phyloP scores from a whole-genome alignment of 2,888 invertebrate genomes.

The Ctenicera cuprea region DNA sequence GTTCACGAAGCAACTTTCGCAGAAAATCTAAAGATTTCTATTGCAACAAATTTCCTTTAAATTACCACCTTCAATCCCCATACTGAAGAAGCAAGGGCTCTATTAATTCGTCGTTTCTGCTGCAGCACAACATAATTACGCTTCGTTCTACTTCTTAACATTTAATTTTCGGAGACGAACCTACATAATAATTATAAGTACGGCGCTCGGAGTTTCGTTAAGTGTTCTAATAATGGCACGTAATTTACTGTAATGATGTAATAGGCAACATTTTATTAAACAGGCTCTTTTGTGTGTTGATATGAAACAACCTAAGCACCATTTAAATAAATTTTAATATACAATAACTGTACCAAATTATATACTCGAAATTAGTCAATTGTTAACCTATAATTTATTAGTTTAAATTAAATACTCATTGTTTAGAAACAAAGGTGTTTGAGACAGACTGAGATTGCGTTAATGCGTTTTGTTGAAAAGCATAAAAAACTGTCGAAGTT shows the following conservation, averaged over 20 bases:
- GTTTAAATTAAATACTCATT: too few species aligned
- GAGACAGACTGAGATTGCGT: too few species aligned
- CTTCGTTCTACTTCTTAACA: conserved; percentile 28
- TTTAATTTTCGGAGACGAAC: conserved; percentile 24
- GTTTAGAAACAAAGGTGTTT: too few species aligned
- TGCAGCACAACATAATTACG: conserved; percentile 13
- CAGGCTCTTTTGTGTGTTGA: neutral
- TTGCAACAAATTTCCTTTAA: neutral
- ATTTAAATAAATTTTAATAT: too few species aligned
- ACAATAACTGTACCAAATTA: too few species aligned
- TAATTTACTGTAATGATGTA: conserved; percentile 17
- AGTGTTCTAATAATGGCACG: conserved; percentile 23
- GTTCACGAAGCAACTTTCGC: neutral
- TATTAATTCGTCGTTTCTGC: conserved; percentile 12
- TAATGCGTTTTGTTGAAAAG: too few species aligned
- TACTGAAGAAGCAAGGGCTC: neutral
- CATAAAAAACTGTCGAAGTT: too few species aligned
- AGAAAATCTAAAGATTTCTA: conserved; percentile 3
- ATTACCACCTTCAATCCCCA: neutral
- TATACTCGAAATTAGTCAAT: too few species aligned
- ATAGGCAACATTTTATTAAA: conserved; percentile 9
- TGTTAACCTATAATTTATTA: too few species aligned
- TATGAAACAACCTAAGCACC: too few species aligned
- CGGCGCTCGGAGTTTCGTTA: conserved; percentile 15
- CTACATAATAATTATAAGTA: conserved; percentile 32